Conservation (phyloP, 2,888 invertebrate genomes). For the Cheilosia soror region DNA sequence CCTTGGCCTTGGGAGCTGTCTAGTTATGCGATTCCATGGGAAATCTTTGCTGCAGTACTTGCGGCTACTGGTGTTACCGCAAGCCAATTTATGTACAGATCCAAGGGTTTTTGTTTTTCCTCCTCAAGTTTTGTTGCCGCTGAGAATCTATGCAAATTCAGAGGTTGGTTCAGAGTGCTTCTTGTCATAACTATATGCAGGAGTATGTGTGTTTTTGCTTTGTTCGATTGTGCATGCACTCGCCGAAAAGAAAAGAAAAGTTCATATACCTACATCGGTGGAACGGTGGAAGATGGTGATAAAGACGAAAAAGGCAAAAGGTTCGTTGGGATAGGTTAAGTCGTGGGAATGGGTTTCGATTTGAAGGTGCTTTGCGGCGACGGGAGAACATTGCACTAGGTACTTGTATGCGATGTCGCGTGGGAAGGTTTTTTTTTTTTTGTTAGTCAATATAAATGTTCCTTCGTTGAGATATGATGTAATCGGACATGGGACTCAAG, state of each 20-base stretch:
- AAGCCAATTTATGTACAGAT: background rate
- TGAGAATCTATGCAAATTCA: conserved; percentile 49
- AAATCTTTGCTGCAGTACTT: conserved; percentile 36
- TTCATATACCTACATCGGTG: conserved; percentile 4
- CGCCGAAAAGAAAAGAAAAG: background rate
- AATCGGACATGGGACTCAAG: too few relatives aligned
- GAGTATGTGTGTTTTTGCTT: conserved; percentile 11
- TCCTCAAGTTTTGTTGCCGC: background rate
- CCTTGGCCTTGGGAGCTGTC: conserved; percentile 66
- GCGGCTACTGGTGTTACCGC: conserved; percentile 57
- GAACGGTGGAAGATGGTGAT: conserved; percentile 16
- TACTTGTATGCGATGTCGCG: background rate
- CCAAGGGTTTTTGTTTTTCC: background rate
- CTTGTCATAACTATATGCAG: conserved; percentile 52
- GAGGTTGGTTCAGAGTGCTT: conserved; percentile 30
- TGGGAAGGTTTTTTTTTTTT: conserved; percentile 6
- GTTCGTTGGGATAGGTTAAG: conserved; percentile 66
- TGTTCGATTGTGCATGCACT: conserved; percentile 5
- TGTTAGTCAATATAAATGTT: background rate
- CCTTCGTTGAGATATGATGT: background rate
- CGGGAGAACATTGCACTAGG: conserved; percentile 13
- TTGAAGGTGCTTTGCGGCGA: conserved; percentile 22
- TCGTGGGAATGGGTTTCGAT: conserved; percentile 61
- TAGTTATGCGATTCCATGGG: conserved; percentile 41
- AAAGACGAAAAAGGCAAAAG: conserved; percentile 51